Base-by-base conservation (phyloP, 1,140 invertebrate species). In the Drosophila sturtevanti region DNA sequence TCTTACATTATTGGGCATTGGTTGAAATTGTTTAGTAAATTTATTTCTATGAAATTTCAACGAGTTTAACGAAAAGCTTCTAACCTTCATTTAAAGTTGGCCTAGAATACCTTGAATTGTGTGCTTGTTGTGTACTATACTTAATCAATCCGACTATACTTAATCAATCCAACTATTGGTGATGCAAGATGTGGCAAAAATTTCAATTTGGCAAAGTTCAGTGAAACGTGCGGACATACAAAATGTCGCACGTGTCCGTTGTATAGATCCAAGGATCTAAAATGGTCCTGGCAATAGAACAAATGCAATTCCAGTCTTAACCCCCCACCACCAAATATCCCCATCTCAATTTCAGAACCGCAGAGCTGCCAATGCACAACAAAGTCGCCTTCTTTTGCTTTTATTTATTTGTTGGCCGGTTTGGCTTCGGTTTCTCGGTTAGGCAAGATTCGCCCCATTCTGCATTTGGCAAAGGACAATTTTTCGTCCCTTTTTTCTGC, bases 171-270 rank as follows among this genome's bases (percentile, higher is more conserved):
- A 1, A 31, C 27, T 31, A 7, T 18, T 48, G 16, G 9, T 35
- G 55, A 37, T 61, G 4, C 55, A 35, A 44, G 38, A 77, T 56
- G 65, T 56, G 38, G 76, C 77, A 87, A 81, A 82, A 87, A 85
- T 85, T 85, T 85, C 81, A 87, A 87, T 85, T 85, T 87, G 81
- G 79, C 81, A 78, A 75, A 78, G 66, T 51, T 56, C 74, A 87
- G 74, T 74, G 78, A 74, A 87, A 82, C 81, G 61, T 87, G 78
- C 56, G 41, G 64, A 66, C 63, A 79, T 51, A 72, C 82, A 72
- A 87, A 86, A 81, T 81, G 81, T 78, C 70, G 74, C 87, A 85
- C 82, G 74, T 87, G 75, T 81, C 59, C 51, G 44, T 27, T 55
- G 58, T 7, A 48, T 10, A 31, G 27, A 18, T 48, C 16, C 41